phyloP scores from a whole-genome alignment of 2,113 vertebrate genomes.

The Scartelaos histophorus region DNA sequence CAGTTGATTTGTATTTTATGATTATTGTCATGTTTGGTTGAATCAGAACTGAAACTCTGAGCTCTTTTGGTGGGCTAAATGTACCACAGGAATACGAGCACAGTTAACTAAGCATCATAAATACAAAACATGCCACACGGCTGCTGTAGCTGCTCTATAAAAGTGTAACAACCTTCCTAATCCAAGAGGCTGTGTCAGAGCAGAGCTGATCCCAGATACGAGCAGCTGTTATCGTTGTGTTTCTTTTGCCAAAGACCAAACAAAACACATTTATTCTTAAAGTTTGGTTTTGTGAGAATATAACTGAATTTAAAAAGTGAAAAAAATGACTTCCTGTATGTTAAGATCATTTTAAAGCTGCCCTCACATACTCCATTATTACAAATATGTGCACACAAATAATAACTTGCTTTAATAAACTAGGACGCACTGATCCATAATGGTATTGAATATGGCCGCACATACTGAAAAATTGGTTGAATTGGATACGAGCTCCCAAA shows the following conservation, averaged over 20 bases:
- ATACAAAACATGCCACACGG: constrained; percentile 61
- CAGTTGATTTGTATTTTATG: constrained; percentile 33
- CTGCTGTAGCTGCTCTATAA: constrained; percentile 58
- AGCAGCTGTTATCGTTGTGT: constrained; percentile 43
- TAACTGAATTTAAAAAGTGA: constrained; percentile 22
- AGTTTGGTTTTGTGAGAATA: constrained; percentile 42
- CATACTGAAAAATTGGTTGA: too few relatives aligned
- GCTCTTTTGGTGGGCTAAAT: constrained; percentile 61
- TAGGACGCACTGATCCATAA: too few relatives aligned
- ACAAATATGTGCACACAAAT: too few relatives aligned
- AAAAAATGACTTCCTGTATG: background rate
- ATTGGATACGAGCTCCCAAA: too few relatives aligned
- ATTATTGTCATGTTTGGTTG: constrained; percentile 40
- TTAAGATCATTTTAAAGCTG: background rate
- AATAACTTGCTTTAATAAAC: too few relatives aligned
- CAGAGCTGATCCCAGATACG: constrained; percentile 60
- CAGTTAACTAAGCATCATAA: constrained; percentile 66
- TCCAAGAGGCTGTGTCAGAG: constrained; percentile 63
- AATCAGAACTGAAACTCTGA: constrained; percentile 40
- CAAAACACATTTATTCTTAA: constrained; percentile 41
- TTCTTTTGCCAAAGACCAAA: constrained; percentile 39
- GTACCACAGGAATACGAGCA: constrained; percentile 58
- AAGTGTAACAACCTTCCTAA: constrained; percentile 62
- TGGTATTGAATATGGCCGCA: too few relatives aligned
- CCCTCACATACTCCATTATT: too few relatives aligned